Conservation (phyloP, 1,140 invertebrate genomes). For the Diachasma alloeum region DNA sequence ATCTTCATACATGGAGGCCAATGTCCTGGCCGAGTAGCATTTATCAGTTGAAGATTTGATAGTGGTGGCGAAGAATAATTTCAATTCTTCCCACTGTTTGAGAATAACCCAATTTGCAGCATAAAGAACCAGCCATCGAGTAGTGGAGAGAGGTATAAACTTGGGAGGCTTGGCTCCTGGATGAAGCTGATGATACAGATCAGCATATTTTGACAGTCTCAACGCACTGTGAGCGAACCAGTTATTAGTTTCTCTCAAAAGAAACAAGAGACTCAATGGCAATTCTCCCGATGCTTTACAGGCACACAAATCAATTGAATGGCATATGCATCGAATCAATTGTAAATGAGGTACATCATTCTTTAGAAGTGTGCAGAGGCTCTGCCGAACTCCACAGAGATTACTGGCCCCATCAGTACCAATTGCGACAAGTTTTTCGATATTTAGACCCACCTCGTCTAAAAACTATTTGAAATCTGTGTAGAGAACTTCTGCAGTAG, state of each 20-base stretch:
- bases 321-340: constrained; percentile 41
- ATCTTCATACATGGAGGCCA: constrained; percentile 40
- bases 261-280: neutral
- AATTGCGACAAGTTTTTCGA: constrained; percentile 45
- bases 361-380: constrained; percentile 38
- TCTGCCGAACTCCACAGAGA: constrained; percentile 44
- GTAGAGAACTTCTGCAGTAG: constrained; percentile 25
- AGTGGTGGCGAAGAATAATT: constrained; percentile 42
- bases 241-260: neutral
- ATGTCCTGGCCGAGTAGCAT: constrained; percentile 36
- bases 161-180: no score
- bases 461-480: constrained; percentile 14
- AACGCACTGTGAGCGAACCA: neutral
- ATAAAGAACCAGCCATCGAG: no score
- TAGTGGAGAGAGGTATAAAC: no score
- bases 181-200: no score
- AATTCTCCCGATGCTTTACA: no score
- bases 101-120: no score
- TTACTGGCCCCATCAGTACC: no score
- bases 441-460: constrained; percentile 25
- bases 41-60: no score
- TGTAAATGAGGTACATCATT: constrained; percentile 28
- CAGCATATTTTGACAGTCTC: constrained; percentile 28
- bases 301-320: constrained; percentile 39
- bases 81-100: no score